Percentiles rank a stretch among this genome's conserved stretches.
Evolutionary conservation across 2,797 vertebrate genomes (phyloP).

Genomic region (Gymnothorax javanicus): DNA sequence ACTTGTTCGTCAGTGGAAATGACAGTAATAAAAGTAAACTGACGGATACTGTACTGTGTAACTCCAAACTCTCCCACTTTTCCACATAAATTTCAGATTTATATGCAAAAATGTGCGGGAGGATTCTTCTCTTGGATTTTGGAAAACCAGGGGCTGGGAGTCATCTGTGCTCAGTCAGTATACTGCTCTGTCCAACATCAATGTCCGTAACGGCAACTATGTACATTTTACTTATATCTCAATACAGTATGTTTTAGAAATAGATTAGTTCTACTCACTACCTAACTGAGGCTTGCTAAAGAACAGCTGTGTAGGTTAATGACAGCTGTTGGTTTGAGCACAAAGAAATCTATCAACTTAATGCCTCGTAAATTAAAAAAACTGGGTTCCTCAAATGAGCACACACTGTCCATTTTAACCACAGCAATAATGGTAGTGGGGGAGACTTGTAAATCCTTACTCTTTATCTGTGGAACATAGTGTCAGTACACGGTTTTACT

Average conservation of each 20-base stretch:
- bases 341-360: not conserved
- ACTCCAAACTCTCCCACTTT: not conserved
- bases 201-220: not conserved
- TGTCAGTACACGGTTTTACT: not conserved
- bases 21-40: not conserved
- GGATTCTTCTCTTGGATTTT: not conserved
- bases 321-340: conserved; percentile 6
- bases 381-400: not conserved
- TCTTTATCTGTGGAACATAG: not conserved
- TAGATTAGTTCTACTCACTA: not conserved
- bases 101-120: not conserved
- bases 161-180: not conserved
- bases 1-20: not conserved
- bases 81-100: not conserved
- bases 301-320: not conserved
- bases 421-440: not conserved
- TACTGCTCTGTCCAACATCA: not conserved
- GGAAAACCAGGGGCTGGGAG: not conserved
- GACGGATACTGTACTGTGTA: not conserved
- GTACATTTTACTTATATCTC: not conserved
- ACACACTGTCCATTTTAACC: not conserved
- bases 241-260: not conserved
- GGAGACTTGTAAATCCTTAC: not conserved
- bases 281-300: not conserved
- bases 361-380: not conserved